These are phyloP conservation scores for Euplagia quadripunctaria DNA, from an alignment of 2,888 invertebrate species.

Conservation along the genomic window DNA sequence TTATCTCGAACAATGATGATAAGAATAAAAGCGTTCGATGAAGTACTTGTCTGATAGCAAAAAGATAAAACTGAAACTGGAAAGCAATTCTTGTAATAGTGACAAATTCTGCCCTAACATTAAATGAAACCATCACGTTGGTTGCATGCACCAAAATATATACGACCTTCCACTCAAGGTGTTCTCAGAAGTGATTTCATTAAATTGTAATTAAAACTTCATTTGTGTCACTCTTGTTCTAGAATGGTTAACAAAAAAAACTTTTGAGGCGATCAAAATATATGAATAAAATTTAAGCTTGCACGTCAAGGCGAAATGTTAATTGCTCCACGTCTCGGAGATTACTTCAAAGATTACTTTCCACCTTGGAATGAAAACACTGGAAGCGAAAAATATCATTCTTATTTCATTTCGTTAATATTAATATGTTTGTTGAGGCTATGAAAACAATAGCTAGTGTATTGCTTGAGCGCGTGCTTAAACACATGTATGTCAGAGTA, in stretches of 20 bases:
- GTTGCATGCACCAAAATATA: background rate
- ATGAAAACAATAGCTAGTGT: conserved; percentile 2
- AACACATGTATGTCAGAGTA: too few species aligned
- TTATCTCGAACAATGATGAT: too few species aligned
- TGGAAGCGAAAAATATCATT: conserved; percentile 22
- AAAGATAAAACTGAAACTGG: too few species aligned
- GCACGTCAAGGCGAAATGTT: conserved; percentile 21
- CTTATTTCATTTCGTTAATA: background rate
- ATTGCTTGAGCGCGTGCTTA: too few species aligned
- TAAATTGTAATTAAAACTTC: background rate
- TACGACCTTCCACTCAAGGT: background rate
- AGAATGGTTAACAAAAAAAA: background rate
- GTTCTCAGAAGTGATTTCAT: background rate
- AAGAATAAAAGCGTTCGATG: too few species aligned
- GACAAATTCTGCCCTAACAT: background rate
- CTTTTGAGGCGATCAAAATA: conserved; percentile 22
- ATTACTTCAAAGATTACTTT: conserved; percentile 28
- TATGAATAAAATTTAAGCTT: conserved; percentile 10
- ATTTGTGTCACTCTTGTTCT: background rate
- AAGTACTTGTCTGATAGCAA: too few species aligned
- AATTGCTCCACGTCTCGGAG: conserved; percentile 22
- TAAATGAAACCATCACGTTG: background rate
- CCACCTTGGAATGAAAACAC: conserved; percentile 7
- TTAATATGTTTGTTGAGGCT: conserved; percentile 1
- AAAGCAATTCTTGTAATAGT: background rate